phyloP scores from a whole-genome alignment of 2,113 vertebrate species.

The Myotis yumanensis region DNA sequence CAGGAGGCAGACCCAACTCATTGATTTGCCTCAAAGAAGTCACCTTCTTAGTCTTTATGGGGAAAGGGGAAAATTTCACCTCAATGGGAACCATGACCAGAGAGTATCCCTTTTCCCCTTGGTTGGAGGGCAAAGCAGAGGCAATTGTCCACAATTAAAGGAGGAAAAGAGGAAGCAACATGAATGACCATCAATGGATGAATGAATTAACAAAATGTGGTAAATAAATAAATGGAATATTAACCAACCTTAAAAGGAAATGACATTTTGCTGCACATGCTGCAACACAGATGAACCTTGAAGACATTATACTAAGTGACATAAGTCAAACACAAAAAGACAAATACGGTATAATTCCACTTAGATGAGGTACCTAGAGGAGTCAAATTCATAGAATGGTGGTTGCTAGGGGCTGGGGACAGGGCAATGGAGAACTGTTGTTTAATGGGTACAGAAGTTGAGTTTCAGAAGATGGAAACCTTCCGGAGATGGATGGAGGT shows the following conservation, averaged over 20 bases:
- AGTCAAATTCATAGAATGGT: not conserved
- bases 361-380: not conserved
- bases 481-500: not conserved
- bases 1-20: not conserved
- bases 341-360: not conserved
- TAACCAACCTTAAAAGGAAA: not conserved
- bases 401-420: too few species aligned
- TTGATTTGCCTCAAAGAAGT: not conserved
- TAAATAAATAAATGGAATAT: not conserved
- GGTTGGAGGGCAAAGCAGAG: not conserved
- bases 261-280: not conserved
- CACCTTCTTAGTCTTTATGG: not conserved
- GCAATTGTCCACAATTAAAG: not conserved
- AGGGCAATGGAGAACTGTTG: not conserved
- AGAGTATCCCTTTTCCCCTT: not conserved
- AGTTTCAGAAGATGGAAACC: not conserved
- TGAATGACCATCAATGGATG: not conserved
- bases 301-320: not conserved
- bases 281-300: not conserved
- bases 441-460: not conserved
- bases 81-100: too few species aligned
- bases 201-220: not conserved
- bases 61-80: not conserved
- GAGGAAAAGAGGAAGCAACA: not conserved
- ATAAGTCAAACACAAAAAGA: not conserved